Conservation (phyloP, 2,888 invertebrate species). For the Synanthedon tipuliformis region DNA sequence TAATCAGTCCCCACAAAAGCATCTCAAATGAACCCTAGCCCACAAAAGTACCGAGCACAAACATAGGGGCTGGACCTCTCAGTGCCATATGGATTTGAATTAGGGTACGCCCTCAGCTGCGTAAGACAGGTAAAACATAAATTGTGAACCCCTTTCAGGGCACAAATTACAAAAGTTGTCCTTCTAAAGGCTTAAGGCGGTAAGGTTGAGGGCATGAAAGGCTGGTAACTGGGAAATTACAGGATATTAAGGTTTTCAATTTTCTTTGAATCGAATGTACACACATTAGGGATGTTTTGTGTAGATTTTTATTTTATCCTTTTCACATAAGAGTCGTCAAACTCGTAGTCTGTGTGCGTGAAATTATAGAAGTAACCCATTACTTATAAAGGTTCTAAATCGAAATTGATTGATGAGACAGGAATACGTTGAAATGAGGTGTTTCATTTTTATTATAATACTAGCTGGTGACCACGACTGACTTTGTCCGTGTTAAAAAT, state of each 20-base stretch:
- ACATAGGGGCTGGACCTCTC: slow-evolving; percentile 26
- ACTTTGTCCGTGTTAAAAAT: too few species aligned
- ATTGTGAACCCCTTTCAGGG: slow-evolving; percentile 45
- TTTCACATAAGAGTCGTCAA: too few species aligned
- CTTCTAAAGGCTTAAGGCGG: slow-evolving; percentile 22
- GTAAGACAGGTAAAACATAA: slow-evolving; percentile 52
- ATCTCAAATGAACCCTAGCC: slow-evolving; percentile 28
- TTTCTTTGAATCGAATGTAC: slow-evolving; percentile 1
- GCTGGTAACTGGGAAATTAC: slow-evolving; percentile 6
- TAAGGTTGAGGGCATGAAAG: slow-evolving; percentile 17
- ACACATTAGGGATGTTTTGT: not conserved
- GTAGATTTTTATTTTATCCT: too few species aligned
- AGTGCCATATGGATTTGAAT: slow-evolving; percentile 38
- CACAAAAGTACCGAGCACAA: slow-evolving; percentile 36
- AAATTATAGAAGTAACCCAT: too few species aligned
- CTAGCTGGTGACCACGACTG: too few species aligned
- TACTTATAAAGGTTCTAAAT: too few species aligned
- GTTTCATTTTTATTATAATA: too few species aligned
- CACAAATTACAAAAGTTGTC: slow-evolving; percentile 45
- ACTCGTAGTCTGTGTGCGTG: too few species aligned
- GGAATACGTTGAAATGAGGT: too few species aligned
- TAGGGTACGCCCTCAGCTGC: slow-evolving; percentile 41
- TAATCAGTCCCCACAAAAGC: slow-evolving; percentile 23
- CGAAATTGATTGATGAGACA: too few species aligned
- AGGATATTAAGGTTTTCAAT: slow-evolving; percentile 11